phyloP scores from a whole-genome alignment of 1,140 invertebrate genomes.

The Drosophila nigromelanica region DNA sequence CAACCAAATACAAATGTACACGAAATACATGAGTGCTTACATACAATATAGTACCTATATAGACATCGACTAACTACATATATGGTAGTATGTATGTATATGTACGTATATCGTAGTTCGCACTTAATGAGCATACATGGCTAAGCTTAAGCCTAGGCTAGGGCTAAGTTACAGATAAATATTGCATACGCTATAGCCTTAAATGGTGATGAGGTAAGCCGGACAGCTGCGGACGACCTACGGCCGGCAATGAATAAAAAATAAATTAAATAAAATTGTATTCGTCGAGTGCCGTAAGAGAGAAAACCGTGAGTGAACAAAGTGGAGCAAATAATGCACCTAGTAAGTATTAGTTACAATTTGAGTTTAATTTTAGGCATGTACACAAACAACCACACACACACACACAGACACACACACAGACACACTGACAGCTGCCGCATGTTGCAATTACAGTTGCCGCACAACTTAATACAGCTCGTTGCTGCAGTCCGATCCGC shows the following conservation, averaged over 20 bases:
- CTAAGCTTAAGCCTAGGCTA: slow-evolving; percentile 52
- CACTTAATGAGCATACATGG: slow-evolving; percentile 47
- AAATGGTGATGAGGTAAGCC: slow-evolving; percentile 80
- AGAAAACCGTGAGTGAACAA: slow-evolving; percentile 51
- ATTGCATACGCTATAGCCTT: slow-evolving; percentile 80
- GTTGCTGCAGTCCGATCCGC: slow-evolving; percentile 47
- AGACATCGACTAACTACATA: not conserved
- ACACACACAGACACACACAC: slow-evolving; percentile 13
- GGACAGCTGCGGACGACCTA: slow-evolving; percentile 38
- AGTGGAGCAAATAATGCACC: slow-evolving; percentile 63
- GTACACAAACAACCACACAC: slow-evolving; percentile 37
- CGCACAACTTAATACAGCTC: slow-evolving; percentile 12
- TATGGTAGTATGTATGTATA: not conserved
- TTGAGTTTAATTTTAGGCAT: slow-evolving; percentile 73
- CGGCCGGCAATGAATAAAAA: slow-evolving; percentile 64
- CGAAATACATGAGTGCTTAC: slow-evolving; percentile 23
- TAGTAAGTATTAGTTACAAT: slow-evolving; percentile 76
- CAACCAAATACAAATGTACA: slow-evolving; percentile 44
- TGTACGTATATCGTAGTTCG: slow-evolving; percentile 30
- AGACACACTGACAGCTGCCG: slow-evolving; percentile 5
- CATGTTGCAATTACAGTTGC: slow-evolving; percentile 20
- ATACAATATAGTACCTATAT: slow-evolving; percentile 6
- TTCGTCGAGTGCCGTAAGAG: slow-evolving; percentile 4
- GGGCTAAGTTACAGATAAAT: slow-evolving; percentile 61
- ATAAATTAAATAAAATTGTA: slow-evolving; percentile 41